Percentiles rank a stretch among this genome's conserved stretches.
Evolutionary conservation across 2,797 vertebrate genomes (phyloP).

Genomic region (Anisognathus igniventris): DNA sequence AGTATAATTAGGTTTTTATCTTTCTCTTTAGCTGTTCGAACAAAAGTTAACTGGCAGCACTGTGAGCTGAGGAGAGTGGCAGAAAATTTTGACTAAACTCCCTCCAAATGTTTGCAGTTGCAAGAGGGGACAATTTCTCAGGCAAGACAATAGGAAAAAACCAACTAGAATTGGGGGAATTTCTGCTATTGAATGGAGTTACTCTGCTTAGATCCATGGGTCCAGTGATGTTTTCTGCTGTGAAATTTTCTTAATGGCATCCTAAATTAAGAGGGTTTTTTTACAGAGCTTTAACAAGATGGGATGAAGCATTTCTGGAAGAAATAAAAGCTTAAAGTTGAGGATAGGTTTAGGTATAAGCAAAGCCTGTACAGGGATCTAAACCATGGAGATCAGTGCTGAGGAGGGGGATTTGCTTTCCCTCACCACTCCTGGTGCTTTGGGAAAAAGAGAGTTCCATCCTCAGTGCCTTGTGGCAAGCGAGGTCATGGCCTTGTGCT

Average conservation of each 20-base stretch:
- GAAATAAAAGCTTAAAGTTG: not conserved
- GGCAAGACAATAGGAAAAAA: not conserved
- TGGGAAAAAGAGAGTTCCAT: not conserved
- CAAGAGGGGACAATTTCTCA: not conserved
- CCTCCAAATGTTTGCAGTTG: not conserved
- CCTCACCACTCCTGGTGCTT: not conserved
- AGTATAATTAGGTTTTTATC: conserved; percentile 23
- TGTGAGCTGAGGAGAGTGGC: not conserved
- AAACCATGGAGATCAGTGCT: not conserved
- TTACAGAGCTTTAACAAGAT: not conserved
- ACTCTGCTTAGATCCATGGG: not conserved
- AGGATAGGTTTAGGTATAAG: not conserved
- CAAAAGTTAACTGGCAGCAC: not conserved
- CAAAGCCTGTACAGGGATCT: not conserved
- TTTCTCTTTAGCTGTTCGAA: not conserved
- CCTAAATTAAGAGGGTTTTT: not conserved
- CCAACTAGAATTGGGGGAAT: rapidly evolving
- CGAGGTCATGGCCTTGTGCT: not conserved
- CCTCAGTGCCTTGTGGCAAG: not conserved
- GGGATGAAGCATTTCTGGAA: not conserved
- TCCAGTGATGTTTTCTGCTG: not conserved
- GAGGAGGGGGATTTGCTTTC: not conserved
- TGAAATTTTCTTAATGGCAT: not conserved
- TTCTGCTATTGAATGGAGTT: not conserved
- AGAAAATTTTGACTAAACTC: not conserved